Base-by-base conservation (phyloP, 2,797 vertebrate genomes). In the Rhinatrema bivittatum region DNA sequence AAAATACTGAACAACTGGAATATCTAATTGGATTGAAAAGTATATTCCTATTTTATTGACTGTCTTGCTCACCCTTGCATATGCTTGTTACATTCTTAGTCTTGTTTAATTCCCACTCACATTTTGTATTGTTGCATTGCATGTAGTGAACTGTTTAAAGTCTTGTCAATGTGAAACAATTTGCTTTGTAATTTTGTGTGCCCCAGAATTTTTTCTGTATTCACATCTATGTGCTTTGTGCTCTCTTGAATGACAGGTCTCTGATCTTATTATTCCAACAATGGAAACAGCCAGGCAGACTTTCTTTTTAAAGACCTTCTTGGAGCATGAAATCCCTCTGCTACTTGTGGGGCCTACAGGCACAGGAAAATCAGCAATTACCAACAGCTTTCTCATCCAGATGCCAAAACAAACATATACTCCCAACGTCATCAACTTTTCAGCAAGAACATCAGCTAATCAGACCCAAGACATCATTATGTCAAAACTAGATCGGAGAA, bases 401-500 rank as follows among this genome's bases (percentile, higher is more conserved):
- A 85, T 96, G 29, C 88, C 91, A 24, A 91, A 92, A 62, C 72
- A 86, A 28, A 58, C 38, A 5, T 96, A 89, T 39, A 67, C 73
- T 5, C 90, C 93, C 3, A 93, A 85, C 72, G 87, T 80, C 52
- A 80, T 98, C 47, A 94, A 90, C 54, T 94, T 98, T 76, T 98
- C 93, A 24, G 93, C 93, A 39, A 84, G 91, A 60, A 96, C 93
- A 4, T 87, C 93, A 29, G 90, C 91, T 40, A 90, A 71, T 59
- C 93, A 94, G 54, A 94, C 85, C 2, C 94, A 97, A 56, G 93
- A 95, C 41, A 92, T 95, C 53, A 82, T 98, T 59, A 91, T 95
- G 87, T 81, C 88, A 27, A 96, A 94, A 58, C 62, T 98, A 64
- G 93, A 97, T 43, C 78, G 90, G 29, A 76, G 93, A 37, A 77